A percentile compares a stretch with the other conserved stretches of the same genome.
These are phyloP conservation scores for Drosophila phalerata DNA, from an alignment of 2,888 invertebrate genomes.

Conservation along the genomic window DNA sequence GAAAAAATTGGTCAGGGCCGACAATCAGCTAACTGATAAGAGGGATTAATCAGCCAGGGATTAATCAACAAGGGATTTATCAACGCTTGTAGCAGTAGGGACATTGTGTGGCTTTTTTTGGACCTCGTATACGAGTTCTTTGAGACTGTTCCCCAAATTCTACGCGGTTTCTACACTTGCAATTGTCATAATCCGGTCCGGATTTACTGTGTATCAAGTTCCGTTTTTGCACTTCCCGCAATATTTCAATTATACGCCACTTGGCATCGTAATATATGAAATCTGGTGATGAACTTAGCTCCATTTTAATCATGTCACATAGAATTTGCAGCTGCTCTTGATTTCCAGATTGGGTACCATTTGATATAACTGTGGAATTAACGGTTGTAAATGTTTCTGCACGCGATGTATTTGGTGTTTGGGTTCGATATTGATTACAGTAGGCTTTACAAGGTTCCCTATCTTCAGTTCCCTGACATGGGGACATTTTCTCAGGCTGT, in stretches of 20 bases:
- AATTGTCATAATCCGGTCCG: not conserved
- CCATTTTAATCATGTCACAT: conserved; percentile 72
- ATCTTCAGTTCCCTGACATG: not conserved
- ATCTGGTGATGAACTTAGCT: conserved; percentile 64
- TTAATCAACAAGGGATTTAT: not conserved
- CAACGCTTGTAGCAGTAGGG: conserved; percentile 17
- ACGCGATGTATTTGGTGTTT: not conserved
- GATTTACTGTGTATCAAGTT: conserved; percentile 54
- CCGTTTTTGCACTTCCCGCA: conserved; percentile 72
- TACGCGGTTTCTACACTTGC: not conserved
- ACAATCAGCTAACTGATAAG: conserved; percentile 42
- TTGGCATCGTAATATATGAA: conserved; percentile 76
- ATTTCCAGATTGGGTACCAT: conserved; percentile 10
- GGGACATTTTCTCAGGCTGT: not conserved
- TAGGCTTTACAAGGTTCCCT: not conserved
- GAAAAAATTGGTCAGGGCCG: conserved; percentile 40
- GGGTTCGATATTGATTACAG: not conserved
- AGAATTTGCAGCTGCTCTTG: conserved; percentile 63
- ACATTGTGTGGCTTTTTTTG: conserved; percentile 4
- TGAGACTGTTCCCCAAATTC: too few relatives aligned
- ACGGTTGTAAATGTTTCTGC: not conserved
- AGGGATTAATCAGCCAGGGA: not conserved
- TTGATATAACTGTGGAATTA: not conserved
- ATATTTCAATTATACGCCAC: conserved; percentile 75
- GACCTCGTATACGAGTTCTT: not conserved